Conservation (phyloP, 2,797 vertebrate species). For the Australoheros facetus region DNA sequence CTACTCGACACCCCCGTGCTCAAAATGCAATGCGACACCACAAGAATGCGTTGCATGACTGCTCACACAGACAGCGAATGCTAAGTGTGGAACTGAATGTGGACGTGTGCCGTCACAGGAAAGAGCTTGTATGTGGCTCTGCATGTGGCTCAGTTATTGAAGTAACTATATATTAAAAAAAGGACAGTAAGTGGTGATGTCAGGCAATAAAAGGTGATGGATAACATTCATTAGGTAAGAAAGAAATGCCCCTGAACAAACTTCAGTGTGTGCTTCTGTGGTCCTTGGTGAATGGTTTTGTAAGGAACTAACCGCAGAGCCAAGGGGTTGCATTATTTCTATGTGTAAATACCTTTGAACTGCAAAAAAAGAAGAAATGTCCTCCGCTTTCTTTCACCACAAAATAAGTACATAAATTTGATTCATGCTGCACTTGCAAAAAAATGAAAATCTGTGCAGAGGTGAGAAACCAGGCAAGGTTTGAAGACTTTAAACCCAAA, state of each 20-base stretch:
- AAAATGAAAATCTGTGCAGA: neutral
- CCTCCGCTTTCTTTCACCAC: neutral
- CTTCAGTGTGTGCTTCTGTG: neutral
- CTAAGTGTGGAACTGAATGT: neutral
- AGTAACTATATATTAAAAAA: conserved; percentile 12
- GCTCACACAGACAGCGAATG: neutral
- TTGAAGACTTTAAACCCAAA: neutral
- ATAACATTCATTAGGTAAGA: conserved; percentile 1
- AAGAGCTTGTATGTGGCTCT: neutral
- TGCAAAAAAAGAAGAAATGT: neutral
- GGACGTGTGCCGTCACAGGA: neutral
- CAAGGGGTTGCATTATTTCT: neutral
- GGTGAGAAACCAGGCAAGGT: neutral
- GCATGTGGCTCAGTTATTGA: neutral
- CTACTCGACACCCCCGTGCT: neutral
- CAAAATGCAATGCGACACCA: neutral
- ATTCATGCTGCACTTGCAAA: neutral
- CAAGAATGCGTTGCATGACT: conserved; percentile 1
- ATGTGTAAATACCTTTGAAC: neutral
- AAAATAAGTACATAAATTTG: neutral
- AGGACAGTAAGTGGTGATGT: conserved; percentile 5
- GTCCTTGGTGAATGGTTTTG: neutral
- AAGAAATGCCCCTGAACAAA: neutral
- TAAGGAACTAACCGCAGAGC: neutral
- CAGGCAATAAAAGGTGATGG: conserved; percentile 12